A percentile compares a stretch with the other conserved stretches of the same genome.
These are phyloP conservation scores for Lytechinus variegatus DNA, from an alignment of 35 echinoderm and acorn worm species.

Conservation along the genomic window DNA sequence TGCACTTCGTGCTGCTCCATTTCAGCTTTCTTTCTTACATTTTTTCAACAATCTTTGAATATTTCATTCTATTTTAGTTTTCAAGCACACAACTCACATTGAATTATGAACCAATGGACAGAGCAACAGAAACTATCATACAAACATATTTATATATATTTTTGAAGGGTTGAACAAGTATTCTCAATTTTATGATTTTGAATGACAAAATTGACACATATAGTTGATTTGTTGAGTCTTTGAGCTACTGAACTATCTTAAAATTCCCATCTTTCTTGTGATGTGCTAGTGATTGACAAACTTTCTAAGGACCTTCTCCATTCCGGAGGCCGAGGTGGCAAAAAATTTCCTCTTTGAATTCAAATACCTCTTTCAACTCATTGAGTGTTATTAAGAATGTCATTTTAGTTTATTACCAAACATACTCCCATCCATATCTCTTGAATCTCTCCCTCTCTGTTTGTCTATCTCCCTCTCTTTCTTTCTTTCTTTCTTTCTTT, in stretches of 20 bases:
- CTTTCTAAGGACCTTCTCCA: not conserved
- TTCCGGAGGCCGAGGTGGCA: not conserved
- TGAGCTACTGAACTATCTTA: not conserved
- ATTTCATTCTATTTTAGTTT: not conserved
- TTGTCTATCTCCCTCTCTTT: not conserved
- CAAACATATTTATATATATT: too few species aligned
- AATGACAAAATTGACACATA: too few species aligned
- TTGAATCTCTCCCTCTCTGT: not conserved
- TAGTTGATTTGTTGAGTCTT: not conserved
- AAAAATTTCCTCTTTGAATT: conserved; percentile 33
- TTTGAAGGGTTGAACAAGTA: too few species aligned
- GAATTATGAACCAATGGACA: too few species aligned
- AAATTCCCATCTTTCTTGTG: not conserved
- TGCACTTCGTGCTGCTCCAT: not conserved
- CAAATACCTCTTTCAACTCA: not conserved
- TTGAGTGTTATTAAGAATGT: not conserved
- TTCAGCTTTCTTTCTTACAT: not conserved
- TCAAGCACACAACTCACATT: too few species aligned
- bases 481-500: not conserved
- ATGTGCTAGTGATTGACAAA: conserved; percentile 31
- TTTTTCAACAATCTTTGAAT: not conserved
- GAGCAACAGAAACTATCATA: too few species aligned
- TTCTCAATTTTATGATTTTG: too few species aligned
- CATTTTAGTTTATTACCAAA: conserved; percentile 12
- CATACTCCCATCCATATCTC: not conserved